Percentiles rank a stretch among this genome's conserved stretches.
These are phyloP conservation scores for Plectrocnemia conspersa DNA, from an alignment of 1,140 invertebrate species.

Conservation along the genomic window DNA sequence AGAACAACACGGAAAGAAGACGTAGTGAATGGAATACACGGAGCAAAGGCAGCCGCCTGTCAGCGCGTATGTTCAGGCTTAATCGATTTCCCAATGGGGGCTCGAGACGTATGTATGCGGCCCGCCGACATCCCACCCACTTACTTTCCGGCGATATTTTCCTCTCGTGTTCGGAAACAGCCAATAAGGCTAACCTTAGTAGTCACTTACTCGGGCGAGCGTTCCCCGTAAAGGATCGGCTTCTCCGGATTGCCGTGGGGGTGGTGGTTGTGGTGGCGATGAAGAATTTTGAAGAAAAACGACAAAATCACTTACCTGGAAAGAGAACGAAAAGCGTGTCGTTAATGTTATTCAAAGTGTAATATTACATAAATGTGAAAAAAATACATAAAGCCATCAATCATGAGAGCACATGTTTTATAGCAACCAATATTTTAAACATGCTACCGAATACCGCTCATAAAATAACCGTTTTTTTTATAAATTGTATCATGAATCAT, in stretches of 20 bases:
- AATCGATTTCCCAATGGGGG: constrained; percentile 22
- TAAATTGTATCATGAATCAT: too few relatives aligned
- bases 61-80: constrained; percentile 9
- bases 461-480: too few relatives aligned
- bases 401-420: constrained; percentile 1
- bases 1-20: too few relatives aligned
- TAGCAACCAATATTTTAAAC: too few relatives aligned
- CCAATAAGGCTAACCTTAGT: constrained; percentile 14
- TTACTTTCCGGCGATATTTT: constrained; percentile 4
- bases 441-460: too few relatives aligned
- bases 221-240: neutral
- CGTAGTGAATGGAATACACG: too few relatives aligned
- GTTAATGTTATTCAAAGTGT: neutral
- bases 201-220: constrained; percentile 15
- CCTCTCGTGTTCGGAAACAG: constrained; percentile 7
- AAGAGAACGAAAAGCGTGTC: neutral
- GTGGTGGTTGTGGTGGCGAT: too few relatives aligned
- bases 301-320: constrained; percentile 15
- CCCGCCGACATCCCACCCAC: neutral
- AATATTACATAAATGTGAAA: neutral
- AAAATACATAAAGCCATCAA: neutral
- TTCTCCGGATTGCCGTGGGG: too few relatives aligned
- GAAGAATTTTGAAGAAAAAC: neutral
- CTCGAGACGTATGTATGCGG: neutral
- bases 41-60: too few relatives aligned